Percentiles rank a stretch among this genome's conserved stretches.
These are phyloP conservation scores for Noctua pronuba DNA, from an alignment of 2,888 invertebrate species.

Conservation along the genomic window DNA sequence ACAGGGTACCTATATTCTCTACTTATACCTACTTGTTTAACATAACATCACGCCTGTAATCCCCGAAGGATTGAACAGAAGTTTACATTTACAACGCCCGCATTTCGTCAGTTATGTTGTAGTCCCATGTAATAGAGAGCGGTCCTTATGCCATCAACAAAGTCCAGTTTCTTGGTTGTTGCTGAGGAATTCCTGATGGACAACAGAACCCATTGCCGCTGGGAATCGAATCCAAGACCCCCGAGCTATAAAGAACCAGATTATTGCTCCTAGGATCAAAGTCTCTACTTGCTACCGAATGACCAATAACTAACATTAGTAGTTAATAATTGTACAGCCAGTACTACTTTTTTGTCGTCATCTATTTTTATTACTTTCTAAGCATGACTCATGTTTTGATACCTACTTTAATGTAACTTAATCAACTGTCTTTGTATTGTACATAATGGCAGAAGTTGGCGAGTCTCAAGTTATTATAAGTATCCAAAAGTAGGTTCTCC, in stretches of 20 bases:
- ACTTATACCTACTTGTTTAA: too few species aligned
- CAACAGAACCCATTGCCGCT: neutral
- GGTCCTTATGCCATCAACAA: too few species aligned
- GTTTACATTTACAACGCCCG: too few species aligned
- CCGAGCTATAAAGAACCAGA: neutral
- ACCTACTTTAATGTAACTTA: constrained; percentile 30
- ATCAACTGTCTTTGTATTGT: constrained; percentile 1
- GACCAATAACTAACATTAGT: neutral
- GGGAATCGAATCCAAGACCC: neutral
- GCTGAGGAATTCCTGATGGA: too few species aligned
- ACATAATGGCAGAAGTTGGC: neutral
- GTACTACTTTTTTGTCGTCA: neutral
- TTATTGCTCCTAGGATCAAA: neutral
- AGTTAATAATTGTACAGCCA: neutral
- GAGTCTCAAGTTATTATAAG: neutral
- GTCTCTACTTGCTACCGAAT: neutral
- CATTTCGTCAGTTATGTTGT: too few species aligned
- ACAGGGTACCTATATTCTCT: too few species aligned
- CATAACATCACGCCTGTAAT: too few species aligned
- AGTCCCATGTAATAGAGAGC: too few species aligned
- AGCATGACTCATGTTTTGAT: constrained; percentile 32
- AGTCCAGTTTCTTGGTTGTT: too few species aligned
- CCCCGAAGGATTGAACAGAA: too few species aligned
- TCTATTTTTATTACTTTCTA: constrained; percentile 43
- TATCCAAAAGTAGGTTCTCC: neutral